Evolutionary conservation across 2,797 vertebrate species (phyloP).

Genomic region (Esox lucius): DNA sequence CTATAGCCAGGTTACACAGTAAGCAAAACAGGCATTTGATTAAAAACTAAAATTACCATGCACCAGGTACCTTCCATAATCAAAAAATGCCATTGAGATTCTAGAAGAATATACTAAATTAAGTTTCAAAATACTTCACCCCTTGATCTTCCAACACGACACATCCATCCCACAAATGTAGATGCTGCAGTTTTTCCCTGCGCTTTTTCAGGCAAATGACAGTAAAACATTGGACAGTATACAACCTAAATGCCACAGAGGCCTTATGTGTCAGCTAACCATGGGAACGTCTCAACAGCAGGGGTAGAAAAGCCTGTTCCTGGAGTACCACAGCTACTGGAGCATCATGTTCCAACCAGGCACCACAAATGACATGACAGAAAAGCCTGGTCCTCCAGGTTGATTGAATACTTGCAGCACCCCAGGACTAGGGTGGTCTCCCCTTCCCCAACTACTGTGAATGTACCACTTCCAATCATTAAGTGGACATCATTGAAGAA

Average conservation of each 20-base stretch:
- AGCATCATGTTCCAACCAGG: too few species aligned
- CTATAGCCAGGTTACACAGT: conserved; percentile 15
- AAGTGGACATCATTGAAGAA: neutral
- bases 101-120: conserved; percentile 25
- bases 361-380: too few species aligned
- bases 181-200: neutral
- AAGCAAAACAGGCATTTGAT: neutral
- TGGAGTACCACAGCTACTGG: too few species aligned
- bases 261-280: neutral
- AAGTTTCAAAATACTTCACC: conserved; percentile 2
- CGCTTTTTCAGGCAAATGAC: neutral
- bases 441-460: neutral
- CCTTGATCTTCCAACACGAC: conserved; percentile 1
- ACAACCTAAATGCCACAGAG: neutral
- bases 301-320: neutral
- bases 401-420: too few species aligned
- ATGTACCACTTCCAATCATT: neutral
- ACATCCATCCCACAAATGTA: neutral
- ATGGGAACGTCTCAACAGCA: conserved; percentile 6
- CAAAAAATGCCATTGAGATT: conserved; percentile 42
- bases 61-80: conserved; percentile 30
- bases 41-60: neutral
- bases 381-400: too few species aligned
- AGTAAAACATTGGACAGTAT: conserved; percentile 9
- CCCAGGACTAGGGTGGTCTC: too few species aligned